Evolutionary conservation across 2,113 vertebrate genomes (phyloP).

Genomic region (Gambusia affinis): DNA sequence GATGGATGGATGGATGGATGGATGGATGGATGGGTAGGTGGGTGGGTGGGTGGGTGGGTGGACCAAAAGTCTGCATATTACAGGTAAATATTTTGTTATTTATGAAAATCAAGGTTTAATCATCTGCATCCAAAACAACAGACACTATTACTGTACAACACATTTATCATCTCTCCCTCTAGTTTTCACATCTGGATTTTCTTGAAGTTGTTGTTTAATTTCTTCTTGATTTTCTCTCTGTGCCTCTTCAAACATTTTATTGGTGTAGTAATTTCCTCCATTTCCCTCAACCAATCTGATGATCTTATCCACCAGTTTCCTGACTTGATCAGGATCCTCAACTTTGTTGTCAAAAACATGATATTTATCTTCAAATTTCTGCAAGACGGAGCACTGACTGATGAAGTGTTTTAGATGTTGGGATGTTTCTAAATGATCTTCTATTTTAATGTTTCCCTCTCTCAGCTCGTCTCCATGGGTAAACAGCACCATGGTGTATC

Average conservation of each 20-base stretch:
- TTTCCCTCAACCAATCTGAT: not conserved
- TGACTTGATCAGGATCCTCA: not conserved
- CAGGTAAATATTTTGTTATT: too few species aligned
- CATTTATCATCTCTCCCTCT: not conserved
- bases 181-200: not conserved
- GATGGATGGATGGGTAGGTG: too few species aligned
- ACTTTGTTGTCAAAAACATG: constrained; percentile 17
- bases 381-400: not conserved
- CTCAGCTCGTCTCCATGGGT: not conserved
- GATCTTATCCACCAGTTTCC: constrained; percentile 4
- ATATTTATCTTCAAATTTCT: not conserved
- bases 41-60: too few species aligned
- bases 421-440: not conserved
- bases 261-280: not conserved
- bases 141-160: too few species aligned
- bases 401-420: not conserved
- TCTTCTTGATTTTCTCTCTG: not conserved
- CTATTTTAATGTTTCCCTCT: accelerated
- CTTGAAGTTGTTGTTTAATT: not conserved
- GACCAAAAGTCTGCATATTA: too few species aligned
- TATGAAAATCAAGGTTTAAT: too few species aligned
- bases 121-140: too few species aligned
- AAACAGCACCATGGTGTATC: not conserved
- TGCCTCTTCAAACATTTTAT: not conserved
- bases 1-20: too few species aligned